Conservation (phyloP, 2,888 invertebrate species). For the Hypolimnas misippus region DNA sequence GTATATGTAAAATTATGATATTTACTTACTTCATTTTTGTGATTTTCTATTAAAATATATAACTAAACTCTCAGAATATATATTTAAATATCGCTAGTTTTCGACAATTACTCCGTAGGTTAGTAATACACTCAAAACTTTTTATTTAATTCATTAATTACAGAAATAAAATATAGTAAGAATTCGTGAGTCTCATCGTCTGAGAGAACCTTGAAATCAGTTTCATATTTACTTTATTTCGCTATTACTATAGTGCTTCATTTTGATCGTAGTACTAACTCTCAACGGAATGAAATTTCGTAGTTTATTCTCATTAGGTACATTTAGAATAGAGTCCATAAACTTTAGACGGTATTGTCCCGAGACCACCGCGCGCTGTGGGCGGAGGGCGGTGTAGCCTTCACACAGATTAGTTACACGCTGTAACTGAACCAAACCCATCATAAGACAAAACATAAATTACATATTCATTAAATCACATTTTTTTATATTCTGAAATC, state of each 20-base stretch:
- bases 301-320: conserved; percentile 6
- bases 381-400: conserved; percentile 40
- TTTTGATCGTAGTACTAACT: neutral
- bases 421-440: conserved; percentile 32
- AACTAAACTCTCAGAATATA: too few relatives aligned
- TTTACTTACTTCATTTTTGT: too few relatives aligned
- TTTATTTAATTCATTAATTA: too few relatives aligned
- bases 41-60: too few relatives aligned
- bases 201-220: too few relatives aligned
- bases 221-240: neutral
- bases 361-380: conserved; percentile 21
- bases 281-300: neutral
- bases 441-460: conserved; percentile 28
- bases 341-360: conserved; percentile 26
- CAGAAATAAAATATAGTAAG: too few relatives aligned
- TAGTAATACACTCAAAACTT: too few relatives aligned
- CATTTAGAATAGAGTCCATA: conserved; percentile 16
- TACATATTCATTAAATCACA: conserved; percentile 33
- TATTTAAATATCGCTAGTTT: too few relatives aligned
- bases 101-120: too few relatives aligned
- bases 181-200: too few relatives aligned
- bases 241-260: too few relatives aligned
- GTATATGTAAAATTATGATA: too few relatives aligned
- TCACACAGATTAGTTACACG: conserved; percentile 41
- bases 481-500: conserved; percentile 2